These are phyloP conservation scores for Pachypsylla venusta DNA, from an alignment of 1,140 invertebrate species.

Conservation along the genomic window DNA sequence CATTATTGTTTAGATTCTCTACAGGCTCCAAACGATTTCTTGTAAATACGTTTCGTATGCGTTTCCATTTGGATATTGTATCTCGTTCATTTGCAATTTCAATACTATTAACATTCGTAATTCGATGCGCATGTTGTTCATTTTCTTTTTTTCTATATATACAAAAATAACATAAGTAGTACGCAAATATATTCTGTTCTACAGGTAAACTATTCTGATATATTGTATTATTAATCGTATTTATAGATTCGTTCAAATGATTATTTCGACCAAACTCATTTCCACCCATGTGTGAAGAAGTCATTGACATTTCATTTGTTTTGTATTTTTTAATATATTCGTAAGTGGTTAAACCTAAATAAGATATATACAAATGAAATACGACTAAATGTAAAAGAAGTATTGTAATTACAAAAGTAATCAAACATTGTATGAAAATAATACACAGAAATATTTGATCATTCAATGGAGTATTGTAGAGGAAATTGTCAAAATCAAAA, in stretches of 20 bases:
- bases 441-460: slow-evolving; percentile 25
- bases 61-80: background rate
- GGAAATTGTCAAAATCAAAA: slow-evolving; percentile 20
- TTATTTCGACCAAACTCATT: no score
- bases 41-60: background rate
- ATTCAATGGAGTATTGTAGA: slow-evolving; percentile 23
- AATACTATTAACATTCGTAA: background rate
- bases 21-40: background rate
- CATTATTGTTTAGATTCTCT: background rate
- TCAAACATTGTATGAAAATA: slow-evolving; percentile 37
- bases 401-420: slow-evolving; percentile 57
- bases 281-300: background rate
- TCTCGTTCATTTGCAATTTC: background rate
- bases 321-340: slow-evolving; percentile 62
- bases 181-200: background rate
- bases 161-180: slow-evolving; percentile 6
- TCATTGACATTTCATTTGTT: slow-evolving; percentile 10
- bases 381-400: slow-evolving; percentile 74
- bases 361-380: slow-evolving; percentile 76
- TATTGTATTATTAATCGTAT: background rate
- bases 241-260: background rate
- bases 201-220: slow-evolving; percentile 5
- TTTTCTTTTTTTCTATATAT: background rate
- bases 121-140: background rate
- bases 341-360: slow-evolving; percentile 72